Percentiles rank a stretch among this genome's conserved stretches.
phyloP scores from a whole-genome alignment of 1,140 invertebrate genomes.

The Drosophila eugracilis region DNA sequence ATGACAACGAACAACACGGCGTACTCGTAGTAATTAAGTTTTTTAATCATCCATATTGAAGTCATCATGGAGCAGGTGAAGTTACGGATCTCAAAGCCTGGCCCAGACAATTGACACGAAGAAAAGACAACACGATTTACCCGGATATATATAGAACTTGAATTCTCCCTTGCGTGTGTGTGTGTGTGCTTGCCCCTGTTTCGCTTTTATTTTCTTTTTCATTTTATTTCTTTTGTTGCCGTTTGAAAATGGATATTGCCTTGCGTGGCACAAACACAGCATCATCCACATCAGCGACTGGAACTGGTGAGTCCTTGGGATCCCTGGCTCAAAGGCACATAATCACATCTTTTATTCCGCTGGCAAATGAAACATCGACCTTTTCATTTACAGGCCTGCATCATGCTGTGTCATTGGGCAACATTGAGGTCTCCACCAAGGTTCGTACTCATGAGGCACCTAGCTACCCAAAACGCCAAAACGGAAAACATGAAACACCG shows the following conservation, averaged over 20 bases:
- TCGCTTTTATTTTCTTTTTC: constrained; percentile 48
- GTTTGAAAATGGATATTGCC: constrained; percentile 78
- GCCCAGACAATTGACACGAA: constrained; percentile 56
- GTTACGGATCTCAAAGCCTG: constrained; percentile 18
- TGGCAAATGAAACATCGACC: constrained; percentile 40
- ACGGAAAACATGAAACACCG: constrained; percentile 15
- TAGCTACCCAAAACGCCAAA: constrained; percentile 6
- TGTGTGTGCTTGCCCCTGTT: constrained; percentile 42
- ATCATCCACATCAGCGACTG: constrained; percentile 40
- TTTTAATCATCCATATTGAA: constrained; percentile 60
- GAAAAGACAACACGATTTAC: constrained; percentile 11
- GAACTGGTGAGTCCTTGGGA: constrained; percentile 68
- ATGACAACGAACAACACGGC: constrained; percentile 42
- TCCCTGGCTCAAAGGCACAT: constrained; percentile 49
- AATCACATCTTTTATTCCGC: constrained; percentile 48
- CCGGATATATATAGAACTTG: constrained; percentile 23
- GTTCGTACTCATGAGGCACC: constrained; percentile 53
- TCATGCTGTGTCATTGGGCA: constrained; percentile 85
- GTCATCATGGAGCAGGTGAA: constrained; percentile 32
- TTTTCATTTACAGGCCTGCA: constrained; percentile 81
- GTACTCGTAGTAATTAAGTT: constrained; percentile 64
- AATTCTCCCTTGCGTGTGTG: constrained; percentile 19
- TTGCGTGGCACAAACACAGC: constrained; percentile 56
- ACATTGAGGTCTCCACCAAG: constrained; percentile 85
- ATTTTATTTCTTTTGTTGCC: constrained; percentile 45